Evolutionary conservation across 2,888 invertebrate genomes (phyloP).

Genomic region (Epistrophe grossulariae): DNA sequence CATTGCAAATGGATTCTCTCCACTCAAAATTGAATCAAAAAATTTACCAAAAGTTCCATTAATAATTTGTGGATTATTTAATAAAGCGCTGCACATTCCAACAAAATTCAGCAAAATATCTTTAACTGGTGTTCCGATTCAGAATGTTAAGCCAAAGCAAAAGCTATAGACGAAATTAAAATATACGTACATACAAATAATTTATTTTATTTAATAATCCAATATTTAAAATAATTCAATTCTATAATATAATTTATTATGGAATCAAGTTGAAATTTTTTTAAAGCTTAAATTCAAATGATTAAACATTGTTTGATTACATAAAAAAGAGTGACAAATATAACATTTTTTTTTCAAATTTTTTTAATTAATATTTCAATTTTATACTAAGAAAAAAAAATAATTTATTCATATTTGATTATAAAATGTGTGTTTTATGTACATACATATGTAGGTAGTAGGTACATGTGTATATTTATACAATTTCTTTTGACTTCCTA

Average conservation of each 20-base stretch:
- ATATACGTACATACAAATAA: not conserved
- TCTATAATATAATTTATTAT: not conserved
- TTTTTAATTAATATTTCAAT: slow-evolving; percentile 3
- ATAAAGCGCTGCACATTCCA: too few relatives aligned
- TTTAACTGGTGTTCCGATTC: too few relatives aligned
- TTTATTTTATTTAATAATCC: not conserved
- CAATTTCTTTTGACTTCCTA: not conserved
- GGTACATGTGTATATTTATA: not conserved
- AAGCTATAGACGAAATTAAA: not conserved
- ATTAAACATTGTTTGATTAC: not conserved
- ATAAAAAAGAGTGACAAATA: not conserved
- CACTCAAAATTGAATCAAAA: too few relatives aligned
- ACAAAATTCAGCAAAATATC: too few relatives aligned
- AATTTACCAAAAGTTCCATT: too few relatives aligned
- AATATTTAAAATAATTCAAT: not conserved
- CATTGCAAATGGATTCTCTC: too few relatives aligned
- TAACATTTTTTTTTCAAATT: not conserved
- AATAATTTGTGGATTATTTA: too few relatives aligned
- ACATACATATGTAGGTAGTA: too few relatives aligned
- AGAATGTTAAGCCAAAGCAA: too few relatives aligned
- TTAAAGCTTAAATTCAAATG: not conserved
- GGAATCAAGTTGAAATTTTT: not conserved
- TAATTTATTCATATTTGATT: too few relatives aligned
- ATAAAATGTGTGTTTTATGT: not conserved
- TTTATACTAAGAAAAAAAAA: not conserved